Evolutionary conservation across 2,888 invertebrate species (phyloP), one percentile per base, ranked within the genome.

Genomic region (Prosapia bicincta): DNA sequence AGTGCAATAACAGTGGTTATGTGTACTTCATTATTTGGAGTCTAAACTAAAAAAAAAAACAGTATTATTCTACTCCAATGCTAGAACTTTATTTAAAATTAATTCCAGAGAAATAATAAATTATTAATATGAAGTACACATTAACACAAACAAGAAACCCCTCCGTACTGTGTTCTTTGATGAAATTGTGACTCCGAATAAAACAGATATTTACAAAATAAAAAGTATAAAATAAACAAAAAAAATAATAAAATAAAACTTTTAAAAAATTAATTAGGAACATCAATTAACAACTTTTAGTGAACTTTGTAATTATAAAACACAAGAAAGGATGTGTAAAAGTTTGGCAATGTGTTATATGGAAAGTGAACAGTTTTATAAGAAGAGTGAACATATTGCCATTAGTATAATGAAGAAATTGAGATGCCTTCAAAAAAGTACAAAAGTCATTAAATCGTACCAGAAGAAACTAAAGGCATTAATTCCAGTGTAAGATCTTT

Each of bases 351-450:
- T 54, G 54, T 54, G 54, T 54, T 54, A 54, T 20, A 6, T 5
- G 54, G 54, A 20, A 54, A 54, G 54, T 54, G 54, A 54, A 54
- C 54, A 54, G 54, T 54, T 54, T 54, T 54, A 54, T 54, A 20
- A 54, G 54, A 54, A 13, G 54, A 54, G 54, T 54, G 54, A 54
- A 54, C 54, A 54, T 54, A 26, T 67, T 72, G 72, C 66, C 65
- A 72, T 72, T 72, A 54, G 54, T 26, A 10, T 66, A 32, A 66
- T 66, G 26, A 30, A 84, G 83, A 83, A 84, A 85, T 85, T 84
- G 83, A 85, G 84, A 85, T 85, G 85, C 85, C 85, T 85, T 85
- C 85, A 84, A 84, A 85, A 85, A 84, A 85, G 85, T 85, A 85
- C 85, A 85, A 85, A 85, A 76, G 78, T 78, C 76, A 77, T 78